Percentiles rank a stretch among this genome's conserved stretches.
Evolutionary conservation across 2,797 vertebrate genomes (phyloP).

Genomic region (Gymnopithys bicolor): DNA sequence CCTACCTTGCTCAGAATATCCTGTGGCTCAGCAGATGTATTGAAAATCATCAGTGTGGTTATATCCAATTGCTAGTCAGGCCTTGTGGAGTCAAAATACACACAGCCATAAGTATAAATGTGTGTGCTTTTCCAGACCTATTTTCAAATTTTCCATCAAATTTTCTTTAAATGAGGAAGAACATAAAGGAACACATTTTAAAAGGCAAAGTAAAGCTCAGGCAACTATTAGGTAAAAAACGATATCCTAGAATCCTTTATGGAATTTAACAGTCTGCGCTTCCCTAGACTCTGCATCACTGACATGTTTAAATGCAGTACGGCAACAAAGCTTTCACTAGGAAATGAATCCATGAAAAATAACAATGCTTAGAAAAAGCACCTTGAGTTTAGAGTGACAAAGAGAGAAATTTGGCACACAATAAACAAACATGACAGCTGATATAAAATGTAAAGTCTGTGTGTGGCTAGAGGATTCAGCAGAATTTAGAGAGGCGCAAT

Average conservation of each 20-base stretch:
- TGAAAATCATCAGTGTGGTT: background rate
- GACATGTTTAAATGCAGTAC: background rate
- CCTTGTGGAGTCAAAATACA: background rate
- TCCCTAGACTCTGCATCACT: background rate
- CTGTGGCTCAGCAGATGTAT: constrained; percentile 24
- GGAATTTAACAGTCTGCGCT: background rate
- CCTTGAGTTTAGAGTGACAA: background rate
- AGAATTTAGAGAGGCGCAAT: background rate
- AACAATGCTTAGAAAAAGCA: background rate
- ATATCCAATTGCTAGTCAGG: background rate
- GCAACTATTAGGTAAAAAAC: constrained; percentile 9
- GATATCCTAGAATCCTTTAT: constrained; percentile 14
- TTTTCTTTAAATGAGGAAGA: constrained; percentile 36
- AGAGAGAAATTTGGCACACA: background rate
- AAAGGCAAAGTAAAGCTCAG: constrained; percentile 25
- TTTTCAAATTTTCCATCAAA: constrained; percentile 27
- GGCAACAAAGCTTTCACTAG: background rate
- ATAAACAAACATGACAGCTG: background rate
- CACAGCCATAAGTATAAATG: constrained; percentile 43
- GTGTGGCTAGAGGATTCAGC: background rate
- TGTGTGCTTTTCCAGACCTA: background rate
- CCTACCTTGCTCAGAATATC: constrained; percentile 28
- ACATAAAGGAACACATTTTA: constrained; percentile 39
- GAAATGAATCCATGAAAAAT: background rate
- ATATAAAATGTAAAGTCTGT: background rate